phyloP scores from a whole-genome alignment of 2,113 vertebrate species.

The Arothron firmamentum region DNA sequence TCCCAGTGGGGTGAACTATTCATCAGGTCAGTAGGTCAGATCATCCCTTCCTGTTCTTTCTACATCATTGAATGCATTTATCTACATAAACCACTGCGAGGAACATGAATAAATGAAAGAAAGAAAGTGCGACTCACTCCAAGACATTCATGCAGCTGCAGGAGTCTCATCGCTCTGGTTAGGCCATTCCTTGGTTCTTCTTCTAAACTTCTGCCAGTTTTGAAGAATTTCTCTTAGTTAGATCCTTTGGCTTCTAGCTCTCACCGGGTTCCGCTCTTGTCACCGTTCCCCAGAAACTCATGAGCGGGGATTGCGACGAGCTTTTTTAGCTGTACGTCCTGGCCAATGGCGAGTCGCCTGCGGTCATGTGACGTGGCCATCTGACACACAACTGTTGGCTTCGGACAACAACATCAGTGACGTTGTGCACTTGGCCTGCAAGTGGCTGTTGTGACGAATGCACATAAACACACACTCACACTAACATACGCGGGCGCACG shows the following conservation, averaged over 20 bases:
- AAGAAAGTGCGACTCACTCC: constrained; percentile 56
- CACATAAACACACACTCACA: constrained; percentile 24
- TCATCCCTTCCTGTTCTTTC: not conserved
- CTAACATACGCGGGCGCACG: constrained; percentile 27
- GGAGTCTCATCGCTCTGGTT: constrained; percentile 62
- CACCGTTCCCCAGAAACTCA: constrained; percentile 46
- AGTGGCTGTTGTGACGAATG: constrained; percentile 54
- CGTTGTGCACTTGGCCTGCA: constrained; percentile 46
- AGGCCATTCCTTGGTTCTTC: constrained; percentile 35
- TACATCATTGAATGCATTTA: not conserved
- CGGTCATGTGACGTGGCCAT: constrained; percentile 61
- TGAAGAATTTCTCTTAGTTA: constrained; percentile 22
- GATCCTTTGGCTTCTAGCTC: constrained; percentile 35
- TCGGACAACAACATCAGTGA: constrained; percentile 64
- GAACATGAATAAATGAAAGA: not conserved
- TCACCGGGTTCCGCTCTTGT: constrained; percentile 6
- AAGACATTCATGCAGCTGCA: constrained; percentile 56
- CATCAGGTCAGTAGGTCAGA: not conserved
- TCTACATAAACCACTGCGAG: too few species aligned
- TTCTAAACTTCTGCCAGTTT: not conserved
- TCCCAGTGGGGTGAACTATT: not conserved
- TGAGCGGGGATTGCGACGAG: constrained; percentile 34
- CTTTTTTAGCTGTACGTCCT: constrained; percentile 57
- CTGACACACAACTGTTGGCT: constrained; percentile 61
- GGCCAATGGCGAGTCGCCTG: constrained; percentile 53